Evolutionary conservation across 2,113 vertebrate species (phyloP), one percentile per base, ranked within the genome.

Genomic region (Pandion haliaetus): DNA sequence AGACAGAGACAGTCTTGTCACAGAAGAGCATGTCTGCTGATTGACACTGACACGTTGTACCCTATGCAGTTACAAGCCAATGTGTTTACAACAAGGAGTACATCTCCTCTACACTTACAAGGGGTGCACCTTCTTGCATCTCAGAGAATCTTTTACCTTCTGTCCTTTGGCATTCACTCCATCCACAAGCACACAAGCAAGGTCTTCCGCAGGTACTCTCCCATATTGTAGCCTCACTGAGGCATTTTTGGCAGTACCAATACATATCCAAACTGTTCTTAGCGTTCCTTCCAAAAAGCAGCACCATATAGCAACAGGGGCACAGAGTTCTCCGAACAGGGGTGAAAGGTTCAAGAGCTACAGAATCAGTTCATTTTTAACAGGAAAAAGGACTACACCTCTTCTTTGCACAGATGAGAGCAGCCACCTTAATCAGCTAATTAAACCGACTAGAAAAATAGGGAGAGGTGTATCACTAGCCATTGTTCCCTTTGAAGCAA

Each of bases 41-140:
- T 31, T 4, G 26, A 40, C 28, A 15, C 5, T 1, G 31, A 44
- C 38, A 21, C 2, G 5, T 1, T 24, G 8, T 12, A 21, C 23
- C 31, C 44, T 28, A 7, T 3, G 55, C 79, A 59, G 29, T 38
- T 4, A 9, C 10, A 28, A 74, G 32, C 31, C 44, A 38, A 4
- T 2, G 1, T 2, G 12, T 16, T 32, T 14, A 54, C 55, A 83
- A 0, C 72, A 29, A 31, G 44, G 29, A 58, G 5, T 2, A 2
- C 19, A 24, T 6, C 23, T 23, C 28, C 31, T 23, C 36, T 38
- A 5, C 0, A 0, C 9, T 38, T 34, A 19, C 11, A 40, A 1
- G 6, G 77, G 18, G 67, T 28, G 5, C 12, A 40, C 31, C 28
- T 21, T 31, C 45, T 23, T 14, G 52, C 10, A 9, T 3, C 47